Conservation (phyloP, 1,140 invertebrate species). For the Drosophila punjabiensis region DNA sequence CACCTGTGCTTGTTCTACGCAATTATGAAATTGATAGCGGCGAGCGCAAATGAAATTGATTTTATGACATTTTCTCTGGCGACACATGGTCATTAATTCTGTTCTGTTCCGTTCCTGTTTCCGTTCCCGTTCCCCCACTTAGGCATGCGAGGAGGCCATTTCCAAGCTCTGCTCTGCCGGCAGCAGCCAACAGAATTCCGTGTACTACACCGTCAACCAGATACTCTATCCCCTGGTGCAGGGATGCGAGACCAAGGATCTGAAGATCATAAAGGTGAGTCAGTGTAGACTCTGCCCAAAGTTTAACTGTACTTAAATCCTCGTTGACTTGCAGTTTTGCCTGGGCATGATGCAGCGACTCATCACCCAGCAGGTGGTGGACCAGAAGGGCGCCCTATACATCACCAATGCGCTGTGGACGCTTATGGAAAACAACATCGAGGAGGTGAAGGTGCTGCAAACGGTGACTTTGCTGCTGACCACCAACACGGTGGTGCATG, state of each 20-base stretch:
- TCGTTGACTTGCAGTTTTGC: slow-evolving; percentile 89
- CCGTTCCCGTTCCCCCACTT: slow-evolving; percentile 21
- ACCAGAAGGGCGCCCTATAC: slow-evolving; percentile 95
- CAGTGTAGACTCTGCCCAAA: slow-evolving; percentile 6
- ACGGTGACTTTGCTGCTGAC: slow-evolving; percentile 97
- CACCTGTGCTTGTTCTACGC: slow-evolving; percentile 61
- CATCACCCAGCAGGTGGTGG: slow-evolving; percentile 93
- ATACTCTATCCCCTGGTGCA: slow-evolving; percentile 98
- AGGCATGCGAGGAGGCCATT: slow-evolving; percentile 98
- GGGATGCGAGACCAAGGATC: slow-evolving; percentile 98
- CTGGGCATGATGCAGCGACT: slow-evolving; percentile 95
- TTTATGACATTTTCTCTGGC: slow-evolving; percentile 55
- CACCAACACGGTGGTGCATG: slow-evolving; percentile 96
- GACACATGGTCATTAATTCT: slow-evolving; percentile 36
- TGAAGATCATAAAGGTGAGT: slow-evolving; percentile 96
- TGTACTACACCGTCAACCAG: slow-evolving; percentile 95
- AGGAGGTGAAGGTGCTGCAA: slow-evolving; percentile 98
- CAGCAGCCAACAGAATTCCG: slow-evolving; percentile 91
- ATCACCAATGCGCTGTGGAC: slow-evolving; percentile 97
- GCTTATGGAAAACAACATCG: slow-evolving; percentile 95
- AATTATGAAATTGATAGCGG: slow-evolving; percentile 79
- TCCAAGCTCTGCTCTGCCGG: slow-evolving; percentile 93
- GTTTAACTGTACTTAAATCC: slow-evolving; percentile 21
- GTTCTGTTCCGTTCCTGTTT: not conserved
- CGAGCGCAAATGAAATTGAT: slow-evolving; percentile 64